These are phyloP conservation scores for Ammodytes dubius DNA, from an alignment of 2,113 vertebrate species.

Conservation along the genomic window DNA sequence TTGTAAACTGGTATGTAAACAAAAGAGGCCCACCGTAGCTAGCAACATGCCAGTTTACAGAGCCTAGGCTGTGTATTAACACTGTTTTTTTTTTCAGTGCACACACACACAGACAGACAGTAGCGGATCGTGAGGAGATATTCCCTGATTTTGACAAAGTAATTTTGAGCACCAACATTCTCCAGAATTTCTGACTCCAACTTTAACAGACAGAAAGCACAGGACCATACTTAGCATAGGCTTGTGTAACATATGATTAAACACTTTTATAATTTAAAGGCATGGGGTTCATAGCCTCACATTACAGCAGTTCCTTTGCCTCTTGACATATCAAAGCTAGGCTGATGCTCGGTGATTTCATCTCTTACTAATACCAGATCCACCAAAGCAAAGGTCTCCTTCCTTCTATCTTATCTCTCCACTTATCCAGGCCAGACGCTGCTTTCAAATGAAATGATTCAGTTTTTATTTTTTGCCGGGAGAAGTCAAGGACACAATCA, in stretches of 20 bases:
- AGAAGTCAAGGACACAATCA: neutral
- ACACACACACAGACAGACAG: no score
- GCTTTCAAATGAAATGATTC: neutral
- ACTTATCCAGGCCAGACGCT: neutral
- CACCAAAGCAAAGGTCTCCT: conserved; percentile 8
- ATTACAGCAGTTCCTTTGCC: no score
- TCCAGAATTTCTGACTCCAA: no score
- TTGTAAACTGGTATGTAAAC: no score
- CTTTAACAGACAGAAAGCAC: neutral
- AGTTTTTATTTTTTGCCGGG: neutral
- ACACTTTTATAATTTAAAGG: neutral
- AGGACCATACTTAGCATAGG: neutral
- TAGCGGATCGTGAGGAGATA: no score
- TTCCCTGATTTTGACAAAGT: no score
- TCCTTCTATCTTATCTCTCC: neutral
- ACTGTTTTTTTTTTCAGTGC: no score
- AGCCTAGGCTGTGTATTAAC: no score
- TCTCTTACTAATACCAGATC: conserved; percentile 6
- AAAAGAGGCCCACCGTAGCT: no score
- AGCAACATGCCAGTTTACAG: no score
- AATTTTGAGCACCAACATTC: no score
- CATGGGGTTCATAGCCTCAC: neutral
- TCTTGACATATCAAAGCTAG: conserved; percentile 11
- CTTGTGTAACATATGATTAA: neutral
- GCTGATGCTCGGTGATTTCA: conserved; percentile 12